These are phyloP conservation scores for Eilema sororculum DNA, from an alignment of 2,888 invertebrate genomes.

Conservation along the genomic window DNA sequence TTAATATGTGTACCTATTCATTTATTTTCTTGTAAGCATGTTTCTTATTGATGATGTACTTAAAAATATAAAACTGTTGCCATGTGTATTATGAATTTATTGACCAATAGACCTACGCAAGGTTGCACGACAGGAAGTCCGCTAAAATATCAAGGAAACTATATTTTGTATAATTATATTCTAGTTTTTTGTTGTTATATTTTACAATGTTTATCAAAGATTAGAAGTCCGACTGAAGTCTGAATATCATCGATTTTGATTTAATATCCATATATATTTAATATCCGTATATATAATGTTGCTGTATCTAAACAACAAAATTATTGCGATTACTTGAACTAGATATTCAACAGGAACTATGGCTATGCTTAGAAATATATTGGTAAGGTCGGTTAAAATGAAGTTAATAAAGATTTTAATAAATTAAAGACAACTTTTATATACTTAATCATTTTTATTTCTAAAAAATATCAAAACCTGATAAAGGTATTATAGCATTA, in stretches of 20 bases:
- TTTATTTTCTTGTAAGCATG: slow-evolving; percentile 18
- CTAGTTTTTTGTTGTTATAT: slow-evolving; percentile 12
- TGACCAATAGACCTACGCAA: slow-evolving; percentile 1
- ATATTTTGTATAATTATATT: slow-evolving; percentile 11
- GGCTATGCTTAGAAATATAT: slow-evolving; percentile 17
- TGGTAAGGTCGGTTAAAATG: slow-evolving; percentile 9
- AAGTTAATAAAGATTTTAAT: slow-evolving; percentile 13
- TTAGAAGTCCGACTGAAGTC: slow-evolving; percentile 13
- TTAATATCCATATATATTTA: slow-evolving; percentile 17
- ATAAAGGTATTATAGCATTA: not conserved
- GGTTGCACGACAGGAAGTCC: not conserved
- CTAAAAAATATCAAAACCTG: not conserved
- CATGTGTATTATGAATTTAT: slow-evolving; percentile 9
- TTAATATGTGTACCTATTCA: slow-evolving; percentile 33
- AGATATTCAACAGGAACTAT: not conserved
- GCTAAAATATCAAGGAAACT: not conserved
- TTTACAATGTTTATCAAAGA: slow-evolving; percentile 15
- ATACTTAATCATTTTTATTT: slow-evolving; percentile 8
- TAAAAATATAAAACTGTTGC: slow-evolving; percentile 8
- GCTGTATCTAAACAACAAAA: not conserved
- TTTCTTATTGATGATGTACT: not conserved
- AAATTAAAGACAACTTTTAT: slow-evolving; percentile 4
- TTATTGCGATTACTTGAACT: not conserved
- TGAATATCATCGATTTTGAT: slow-evolving; percentile 17
- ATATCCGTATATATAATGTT: not conserved